Base-by-base conservation (phyloP, 1,140 invertebrate species). In the Physella acuta region DNA sequence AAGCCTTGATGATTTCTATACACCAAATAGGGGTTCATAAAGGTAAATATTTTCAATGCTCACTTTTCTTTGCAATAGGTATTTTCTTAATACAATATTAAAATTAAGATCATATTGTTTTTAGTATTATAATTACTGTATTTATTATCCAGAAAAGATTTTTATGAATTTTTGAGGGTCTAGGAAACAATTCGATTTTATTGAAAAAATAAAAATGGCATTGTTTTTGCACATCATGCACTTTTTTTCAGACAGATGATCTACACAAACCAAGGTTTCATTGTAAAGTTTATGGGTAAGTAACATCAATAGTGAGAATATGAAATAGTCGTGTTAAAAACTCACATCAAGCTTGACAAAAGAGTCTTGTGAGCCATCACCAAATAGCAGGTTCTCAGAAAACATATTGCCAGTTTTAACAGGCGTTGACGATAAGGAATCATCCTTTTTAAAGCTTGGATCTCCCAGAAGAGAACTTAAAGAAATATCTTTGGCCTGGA, bases 351-450 rank as follows among this genome's bases (percentile, higher is more conserved):
- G 37, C 28, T 52, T 68, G 30, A 61, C 70, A 26, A 71, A 49
- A 20, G 70, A 71, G 26, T 71, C 70, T 37, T 71, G 64, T n/a
- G 70, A 71, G 33, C 36, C 30, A 28, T 71, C 70, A 55, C 70
- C 65, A 33, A 71, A 71, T 24, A 71, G 24, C 30, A 55, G 53
- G 20, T 5, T 24, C 24, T 11, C 53, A 49, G 61, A 31, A 49
- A 51, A 63, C 3, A 26, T 28, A 26, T 24, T 33, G 5, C 16
- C 24, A 3, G 20, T 24, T 2, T 8, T 20, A 14, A 11, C n/a
- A 31, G 31, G 11, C 3, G 17, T 33, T 30, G 62, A 51, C 24
- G 61, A 20, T 14, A 34, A 16, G 2, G 68, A 20, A 59, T 61
- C 51, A 14, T 52, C 34, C 53, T 71, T 71, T 61, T 71, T 71